Base-by-base conservation (phyloP, 2,113 vertebrate genomes). In the Ploceus nigricollis region DNA sequence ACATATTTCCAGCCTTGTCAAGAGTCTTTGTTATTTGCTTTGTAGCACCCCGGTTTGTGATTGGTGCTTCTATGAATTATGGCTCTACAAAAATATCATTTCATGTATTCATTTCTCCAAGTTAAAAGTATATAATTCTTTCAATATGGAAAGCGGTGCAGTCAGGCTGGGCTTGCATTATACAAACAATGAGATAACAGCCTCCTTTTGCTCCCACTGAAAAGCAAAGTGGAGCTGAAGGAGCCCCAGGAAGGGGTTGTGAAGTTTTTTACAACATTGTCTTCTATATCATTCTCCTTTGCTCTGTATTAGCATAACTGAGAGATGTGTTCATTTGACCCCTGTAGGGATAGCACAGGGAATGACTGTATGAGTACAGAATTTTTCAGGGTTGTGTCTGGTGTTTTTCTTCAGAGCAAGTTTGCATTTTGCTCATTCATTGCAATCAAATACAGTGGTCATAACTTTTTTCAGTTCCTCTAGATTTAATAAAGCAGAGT, bases 121-220 rank as follows among this genome's bases (percentile, higher is more conserved):
- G 40, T 68, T 61, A 45, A 57, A 90, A 80, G 27, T 79, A 31
- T 53, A 23, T 33, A 35, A 3, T 90, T 93, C 42, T 88, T 93
- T 42, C 5, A 2, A 39, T 45, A 13, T 7, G 21, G 40, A 75
- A 75, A 84, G 44, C 31, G 28, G 31, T 50, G 61, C 75, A 13
- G 25, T 76, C 53, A 79, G 44, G 28, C 48, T 78, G 23, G 44
- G 25, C 14, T 42, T 87, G 35, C 28, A 7, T 64, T 83, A 31
- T 23, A 63, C 48, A 7, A 0, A 22, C 0, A 0, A 40, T 53
- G 63, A 90, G 50, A 27, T 44, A 63, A 82, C 3, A 10, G 22
- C 11, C 11, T 80, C 40, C 47, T 68, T 78, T 69, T 66, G 42
- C 69, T 93, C 20, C 37, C 47, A 40, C 56, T 60, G 77, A 82